Conservation (phyloP, 1,140 invertebrate genomes). For the Lordiphosa collinella region DNA sequence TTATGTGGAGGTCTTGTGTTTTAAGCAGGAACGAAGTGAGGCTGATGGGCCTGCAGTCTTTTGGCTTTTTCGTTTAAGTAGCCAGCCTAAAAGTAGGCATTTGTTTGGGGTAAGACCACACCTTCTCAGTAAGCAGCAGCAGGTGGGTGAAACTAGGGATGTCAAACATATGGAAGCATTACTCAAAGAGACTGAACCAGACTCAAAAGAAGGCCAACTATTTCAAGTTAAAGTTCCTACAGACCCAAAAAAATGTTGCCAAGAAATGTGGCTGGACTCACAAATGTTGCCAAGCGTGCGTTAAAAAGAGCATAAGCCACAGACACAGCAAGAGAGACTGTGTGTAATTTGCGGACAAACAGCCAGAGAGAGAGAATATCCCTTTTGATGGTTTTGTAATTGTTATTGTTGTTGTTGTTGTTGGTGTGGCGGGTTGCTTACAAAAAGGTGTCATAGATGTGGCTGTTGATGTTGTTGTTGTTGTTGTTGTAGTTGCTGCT, state of each 20-base stretch:
- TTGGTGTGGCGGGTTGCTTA: conserved; percentile 13
- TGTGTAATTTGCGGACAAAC: conserved; percentile 7
- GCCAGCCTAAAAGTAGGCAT: no score
- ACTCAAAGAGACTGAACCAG: no score
- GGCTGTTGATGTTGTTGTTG: conserved; percentile 9
- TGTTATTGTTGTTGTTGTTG: conserved; percentile 10
- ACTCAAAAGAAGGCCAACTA: no score
- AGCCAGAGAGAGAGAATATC: conserved; percentile 26
- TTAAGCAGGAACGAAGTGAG: no score
- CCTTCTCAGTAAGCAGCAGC: no score
- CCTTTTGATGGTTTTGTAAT: conserved; percentile 1
- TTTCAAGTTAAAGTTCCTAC: no score
- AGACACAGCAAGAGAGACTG: neutral
- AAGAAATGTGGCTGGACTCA: neutral
- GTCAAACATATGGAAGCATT: no score
- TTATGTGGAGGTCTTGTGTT: no score
- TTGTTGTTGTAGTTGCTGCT: conserved; percentile 33
- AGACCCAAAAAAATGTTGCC: conserved; percentile 28
- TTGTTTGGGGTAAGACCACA: no score
- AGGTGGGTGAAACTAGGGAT: no score
- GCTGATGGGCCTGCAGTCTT: no score
- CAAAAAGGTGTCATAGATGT: conserved; percentile 4
- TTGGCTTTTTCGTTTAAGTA: no score
- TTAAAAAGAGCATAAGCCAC: conserved; percentile 13
- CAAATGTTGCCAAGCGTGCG: conserved; percentile 27